These are phyloP conservation scores for Hydrolagus colliei DNA, from an alignment of 2,797 vertebrate species.

Conservation along the genomic window DNA sequence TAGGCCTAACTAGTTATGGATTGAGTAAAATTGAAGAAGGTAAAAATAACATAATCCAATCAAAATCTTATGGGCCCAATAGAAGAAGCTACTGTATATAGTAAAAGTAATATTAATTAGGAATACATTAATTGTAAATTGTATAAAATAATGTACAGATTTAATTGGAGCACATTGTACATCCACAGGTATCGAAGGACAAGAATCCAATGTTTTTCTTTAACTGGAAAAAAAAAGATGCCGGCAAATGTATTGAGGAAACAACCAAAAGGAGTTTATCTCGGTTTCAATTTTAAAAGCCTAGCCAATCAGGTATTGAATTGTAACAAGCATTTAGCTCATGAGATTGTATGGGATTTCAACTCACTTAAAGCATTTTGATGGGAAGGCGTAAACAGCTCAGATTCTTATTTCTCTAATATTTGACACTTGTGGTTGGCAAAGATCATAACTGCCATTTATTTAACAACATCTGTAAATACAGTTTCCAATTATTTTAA, in stretches of 20 bases:
- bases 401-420: background rate
- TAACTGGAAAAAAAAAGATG: conserved; percentile 36
- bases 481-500: background rate
- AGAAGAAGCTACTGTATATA: too few species aligned
- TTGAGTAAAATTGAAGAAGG: too few species aligned
- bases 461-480: background rate
- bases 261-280: conserved; percentile 51
- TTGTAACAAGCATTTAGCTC: background rate
- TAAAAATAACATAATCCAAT: too few species aligned
- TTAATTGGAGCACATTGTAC: conserved; percentile 1
- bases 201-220: conserved; percentile 34
- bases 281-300: conserved; percentile 57
- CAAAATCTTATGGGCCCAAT: too few species aligned
- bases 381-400: background rate
- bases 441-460: background rate
- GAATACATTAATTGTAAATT: background rate
- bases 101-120: too few species aligned
- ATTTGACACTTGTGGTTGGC: background rate
- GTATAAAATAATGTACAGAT: background rate
- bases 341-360: background rate
- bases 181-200: conserved; percentile 36
- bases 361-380: background rate
- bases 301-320: conserved; percentile 58
- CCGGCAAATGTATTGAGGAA: background rate
- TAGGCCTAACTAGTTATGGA: background rate